Conservation (phyloP, 2,888 invertebrate genomes). For the Perizoma affinitatum region DNA sequence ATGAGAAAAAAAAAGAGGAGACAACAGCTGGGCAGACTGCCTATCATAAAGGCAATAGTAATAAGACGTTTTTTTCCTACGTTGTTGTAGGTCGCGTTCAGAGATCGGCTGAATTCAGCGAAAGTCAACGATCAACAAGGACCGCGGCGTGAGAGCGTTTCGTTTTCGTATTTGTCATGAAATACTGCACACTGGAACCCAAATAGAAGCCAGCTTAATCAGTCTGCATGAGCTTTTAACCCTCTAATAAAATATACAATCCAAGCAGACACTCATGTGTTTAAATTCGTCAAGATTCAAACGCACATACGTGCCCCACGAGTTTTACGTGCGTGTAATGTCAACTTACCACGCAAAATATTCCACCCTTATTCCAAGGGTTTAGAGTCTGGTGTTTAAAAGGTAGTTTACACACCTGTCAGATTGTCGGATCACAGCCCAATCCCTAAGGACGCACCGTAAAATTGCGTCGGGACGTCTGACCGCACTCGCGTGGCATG, state of each 20-base stretch:
- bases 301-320: slow-evolving; percentile 7
- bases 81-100: no score
- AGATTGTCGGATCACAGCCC: slow-evolving; percentile 49
- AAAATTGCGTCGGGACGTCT: slow-evolving; percentile 57
- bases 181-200: no score
- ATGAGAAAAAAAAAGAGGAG: no score
- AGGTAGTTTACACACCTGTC: slow-evolving; percentile 40
- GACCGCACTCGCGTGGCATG: slow-evolving; percentile 42
- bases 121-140: no score
- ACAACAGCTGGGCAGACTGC: no score
- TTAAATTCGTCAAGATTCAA: slow-evolving; percentile 12
- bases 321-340: slow-evolving; percentile 9
- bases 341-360: slow-evolving; percentile 7
- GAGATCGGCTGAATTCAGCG: no score
- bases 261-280: slow-evolving; percentile 2
- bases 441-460: slow-evolving; percentile 44
- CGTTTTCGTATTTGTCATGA: no score
- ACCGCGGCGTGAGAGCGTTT: no score
- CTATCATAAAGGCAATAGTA: no score
- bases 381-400: slow-evolving; percentile 14
- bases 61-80: no score
- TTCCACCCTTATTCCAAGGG: slow-evolving; percentile 12
- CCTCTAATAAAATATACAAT: slow-evolving; percentile 4
- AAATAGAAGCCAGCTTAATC: no score
- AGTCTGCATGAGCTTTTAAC: background rate